Evolutionary conservation across 2,797 vertebrate species (phyloP).

Genomic region (Pteropus rufus): DNA sequence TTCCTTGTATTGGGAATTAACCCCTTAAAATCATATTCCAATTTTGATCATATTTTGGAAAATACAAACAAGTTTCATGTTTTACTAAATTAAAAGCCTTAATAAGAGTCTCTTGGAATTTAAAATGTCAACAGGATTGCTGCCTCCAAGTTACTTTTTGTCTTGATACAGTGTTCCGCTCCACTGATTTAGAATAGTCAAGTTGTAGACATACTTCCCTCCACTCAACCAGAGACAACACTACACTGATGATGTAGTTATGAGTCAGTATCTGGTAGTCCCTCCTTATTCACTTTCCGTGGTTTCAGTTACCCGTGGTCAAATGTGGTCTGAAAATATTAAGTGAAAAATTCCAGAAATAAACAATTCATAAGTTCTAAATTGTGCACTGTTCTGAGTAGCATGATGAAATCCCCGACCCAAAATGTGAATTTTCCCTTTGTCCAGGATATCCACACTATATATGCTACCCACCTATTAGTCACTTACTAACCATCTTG

Average conservation of each 20-base stretch:
- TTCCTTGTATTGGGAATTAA: neutral
- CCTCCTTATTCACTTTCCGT: neutral
- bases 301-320: neutral
- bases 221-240: neutral
- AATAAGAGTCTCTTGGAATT: neutral
- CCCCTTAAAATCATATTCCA: neutral
- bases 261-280: neutral
- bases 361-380: neutral
- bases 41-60: conserved; percentile 39
- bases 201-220: neutral
- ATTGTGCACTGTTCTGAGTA: neutral
- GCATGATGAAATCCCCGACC: neutral
- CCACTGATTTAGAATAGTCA: neutral
- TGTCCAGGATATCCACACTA: neutral
- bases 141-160: neutral
- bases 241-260: neutral
- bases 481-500: neutral
- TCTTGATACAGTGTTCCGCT: neutral
- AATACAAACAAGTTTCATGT: neutral
- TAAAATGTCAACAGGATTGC: neutral
- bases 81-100: conserved; percentile 8
- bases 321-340: neutral
- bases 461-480: neutral
- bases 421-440: neutral
- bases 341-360: neutral